phyloP scores from a whole-genome alignment of 2,797 vertebrate genomes.

The Siniperca undulata region DNA sequence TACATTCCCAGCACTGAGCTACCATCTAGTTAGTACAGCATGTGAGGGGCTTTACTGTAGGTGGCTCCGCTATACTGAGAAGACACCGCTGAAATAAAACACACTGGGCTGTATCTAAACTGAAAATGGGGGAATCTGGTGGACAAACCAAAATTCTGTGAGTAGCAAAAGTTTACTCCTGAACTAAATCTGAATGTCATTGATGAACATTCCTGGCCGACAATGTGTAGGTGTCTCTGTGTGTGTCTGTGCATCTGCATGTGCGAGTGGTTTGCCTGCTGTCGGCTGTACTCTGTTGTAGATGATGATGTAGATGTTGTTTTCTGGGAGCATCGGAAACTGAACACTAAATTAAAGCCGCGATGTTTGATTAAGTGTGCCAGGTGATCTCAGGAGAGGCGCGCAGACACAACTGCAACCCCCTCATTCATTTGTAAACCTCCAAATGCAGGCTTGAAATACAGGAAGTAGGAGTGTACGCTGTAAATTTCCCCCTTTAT shows the following conservation, averaged over 20 bases:
- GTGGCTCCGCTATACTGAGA: constrained; percentile 40
- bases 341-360: constrained; percentile 84
- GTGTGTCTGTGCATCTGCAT: constrained; percentile 33
- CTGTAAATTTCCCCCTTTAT: constrained; percentile 82
- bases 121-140: constrained; percentile 40
- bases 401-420: constrained; percentile 79
- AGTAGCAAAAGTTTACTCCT: constrained; percentile 73
- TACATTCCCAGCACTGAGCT: constrained; percentile 39
- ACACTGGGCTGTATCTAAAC: constrained; percentile 15
- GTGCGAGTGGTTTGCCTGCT: constrained; percentile 51
- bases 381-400: constrained; percentile 85
- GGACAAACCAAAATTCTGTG: constrained; percentile 62
- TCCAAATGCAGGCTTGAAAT: constrained; percentile 81
- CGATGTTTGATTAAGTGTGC: constrained; percentile 83
- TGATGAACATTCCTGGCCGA: constrained; percentile 53
- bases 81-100: constrained; percentile 34
- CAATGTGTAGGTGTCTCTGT: constrained; percentile 39
- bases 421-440: constrained; percentile 86
- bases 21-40: constrained; percentile 49
- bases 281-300: constrained; percentile 47
- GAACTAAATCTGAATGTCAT: constrained; percentile 57
- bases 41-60: constrained; percentile 51
- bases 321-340: constrained; percentile 73
- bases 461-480: constrained; percentile 83
- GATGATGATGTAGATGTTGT: constrained; percentile 81